A percentile compares a stretch with the other conserved stretches of the same genome.
These are phyloP conservation scores for Ormyrus thymus DNA, from an alignment of 2,888 invertebrate genomes.

Conservation along the genomic window DNA sequence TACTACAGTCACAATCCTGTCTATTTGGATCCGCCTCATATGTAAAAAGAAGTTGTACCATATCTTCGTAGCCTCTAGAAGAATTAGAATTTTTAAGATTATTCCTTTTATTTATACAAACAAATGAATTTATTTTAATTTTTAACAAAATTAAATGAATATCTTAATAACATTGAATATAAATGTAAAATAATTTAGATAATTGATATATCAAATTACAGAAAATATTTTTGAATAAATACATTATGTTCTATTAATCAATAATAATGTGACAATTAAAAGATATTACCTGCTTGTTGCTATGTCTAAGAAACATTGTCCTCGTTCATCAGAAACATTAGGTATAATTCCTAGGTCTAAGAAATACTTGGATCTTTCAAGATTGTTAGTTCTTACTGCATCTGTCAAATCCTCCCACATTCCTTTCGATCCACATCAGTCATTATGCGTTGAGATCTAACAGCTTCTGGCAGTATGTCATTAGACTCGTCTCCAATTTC, in stretches of 20 bases:
- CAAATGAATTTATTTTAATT: background rate
- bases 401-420: slow-evolving; percentile 71
- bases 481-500: slow-evolving; percentile 85
- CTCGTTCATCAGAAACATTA: slow-evolving; percentile 85
- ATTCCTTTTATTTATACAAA: slow-evolving; percentile 13
- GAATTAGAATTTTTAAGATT: background rate
- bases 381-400: slow-evolving; percentile 87
- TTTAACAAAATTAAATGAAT: slow-evolving; percentile 10
- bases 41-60: slow-evolving; percentile 85
- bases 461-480: slow-evolving; percentile 73
- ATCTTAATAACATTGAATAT: background rate
- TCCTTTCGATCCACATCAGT: too few species aligned
- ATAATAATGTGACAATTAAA: background rate
- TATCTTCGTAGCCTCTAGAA: slow-evolving; percentile 85
- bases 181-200: background rate
- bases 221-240: background rate
- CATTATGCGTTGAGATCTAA: background rate
- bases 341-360: slow-evolving; percentile 85
- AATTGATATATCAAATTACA: background rate
- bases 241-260: slow-evolving; percentile 1
- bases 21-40: slow-evolving; percentile 91
- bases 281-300: slow-evolving; percentile 81
- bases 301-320: slow-evolving; percentile 89
- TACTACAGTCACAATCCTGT: slow-evolving; percentile 86
- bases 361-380: slow-evolving; percentile 81